A percentile compares a stretch with the other conserved stretches of the same genome.
phyloP scores from a whole-genome alignment of 2,888 invertebrate genomes.

The Bruchidius siliquastri region DNA sequence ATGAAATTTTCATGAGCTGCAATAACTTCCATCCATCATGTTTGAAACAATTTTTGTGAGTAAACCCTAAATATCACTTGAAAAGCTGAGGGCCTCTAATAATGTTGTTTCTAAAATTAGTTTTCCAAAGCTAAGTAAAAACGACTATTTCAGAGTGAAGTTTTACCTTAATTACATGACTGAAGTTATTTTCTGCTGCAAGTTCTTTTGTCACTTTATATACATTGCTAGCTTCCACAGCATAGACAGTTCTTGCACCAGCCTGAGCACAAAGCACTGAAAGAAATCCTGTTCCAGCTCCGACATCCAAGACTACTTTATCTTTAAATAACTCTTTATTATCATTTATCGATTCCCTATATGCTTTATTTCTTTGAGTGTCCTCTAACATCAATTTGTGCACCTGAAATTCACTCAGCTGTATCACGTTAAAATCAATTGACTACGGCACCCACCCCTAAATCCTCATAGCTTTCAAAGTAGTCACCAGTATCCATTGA shows the following conservation, averaged over 20 bases:
- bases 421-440: background rate
- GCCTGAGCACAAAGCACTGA: constrained; percentile 86
- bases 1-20: too few relatives aligned
- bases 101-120: too few relatives aligned
- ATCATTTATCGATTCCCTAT: constrained; percentile 71
- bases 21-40: too few relatives aligned
- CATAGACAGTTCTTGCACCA: constrained; percentile 83
- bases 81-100: too few relatives aligned
- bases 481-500: constrained; percentile 49
- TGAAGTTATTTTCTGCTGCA: constrained; percentile 65
- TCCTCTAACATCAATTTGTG: constrained; percentile 80
- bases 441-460: constrained; percentile 57
- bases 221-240: constrained; percentile 75
- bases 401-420: constrained; percentile 51
- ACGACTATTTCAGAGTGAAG: constrained; percentile 20
- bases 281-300: constrained; percentile 83
- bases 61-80: too few relatives aligned
- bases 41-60: too few relatives aligned
- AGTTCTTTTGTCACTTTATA: constrained; percentile 62
- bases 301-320: constrained; percentile 81
- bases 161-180: constrained; percentile 60
- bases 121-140: constrained; percentile 16
- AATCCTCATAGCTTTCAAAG: constrained; percentile 68
- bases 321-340: constrained; percentile 64
- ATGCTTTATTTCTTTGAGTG: constrained; percentile 69